A percentile compares a stretch with the other conserved stretches of the same genome.
These are phyloP conservation scores for Macaca nemestrina DNA, from an alignment of 2,113 vertebrate genomes.

Conservation along the genomic window DNA sequence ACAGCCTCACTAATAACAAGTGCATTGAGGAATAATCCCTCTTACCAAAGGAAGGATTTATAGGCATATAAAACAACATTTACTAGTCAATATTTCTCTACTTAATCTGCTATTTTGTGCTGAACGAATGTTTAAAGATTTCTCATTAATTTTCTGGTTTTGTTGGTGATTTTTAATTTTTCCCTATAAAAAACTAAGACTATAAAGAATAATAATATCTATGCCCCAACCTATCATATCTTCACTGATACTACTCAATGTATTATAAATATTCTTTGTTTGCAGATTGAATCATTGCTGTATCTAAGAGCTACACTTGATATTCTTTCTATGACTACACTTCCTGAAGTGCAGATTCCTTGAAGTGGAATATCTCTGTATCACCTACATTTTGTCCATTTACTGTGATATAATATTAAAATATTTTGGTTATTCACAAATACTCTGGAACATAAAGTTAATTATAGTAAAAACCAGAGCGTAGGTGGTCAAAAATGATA, in stretches of 20 bases:
- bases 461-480: neutral
- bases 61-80: neutral
- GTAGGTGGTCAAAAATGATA: neutral
- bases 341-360: neutral
- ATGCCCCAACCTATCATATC: neutral
- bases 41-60: neutral
- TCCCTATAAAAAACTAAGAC: neutral
- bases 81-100: neutral
- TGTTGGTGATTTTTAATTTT: neutral
- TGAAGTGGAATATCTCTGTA: neutral
- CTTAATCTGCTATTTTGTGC: neutral
- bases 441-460: neutral
- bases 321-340: too few relatives aligned
- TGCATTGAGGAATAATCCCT: neutral
- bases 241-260: neutral
- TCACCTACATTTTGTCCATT: neutral
- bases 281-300: neutral
- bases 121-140: neutral
- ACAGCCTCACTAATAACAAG: neutral
- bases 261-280: neutral
- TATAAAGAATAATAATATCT: too few relatives aligned
- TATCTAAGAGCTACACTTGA: neutral
- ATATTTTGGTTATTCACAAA: neutral
- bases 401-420: neutral
- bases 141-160: neutral